Conservation (phyloP, 1,140 invertebrate genomes). For the Danaus melanippus region DNA sequence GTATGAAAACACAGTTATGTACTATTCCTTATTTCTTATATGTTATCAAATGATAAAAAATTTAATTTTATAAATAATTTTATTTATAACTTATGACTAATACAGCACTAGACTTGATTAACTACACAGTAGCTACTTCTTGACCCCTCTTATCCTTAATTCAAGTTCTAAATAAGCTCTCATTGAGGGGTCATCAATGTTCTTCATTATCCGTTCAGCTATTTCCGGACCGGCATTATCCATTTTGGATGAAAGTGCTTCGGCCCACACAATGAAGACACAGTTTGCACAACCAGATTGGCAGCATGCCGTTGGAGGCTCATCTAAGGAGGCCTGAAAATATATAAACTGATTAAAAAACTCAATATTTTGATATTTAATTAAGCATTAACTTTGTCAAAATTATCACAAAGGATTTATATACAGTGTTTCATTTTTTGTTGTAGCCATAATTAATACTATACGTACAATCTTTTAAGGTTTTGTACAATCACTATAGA, state of each 20-base stretch:
- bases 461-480: too few relatives aligned
- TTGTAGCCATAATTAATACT: too few relatives aligned
- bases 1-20: too few relatives aligned
- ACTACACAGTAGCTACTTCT: constrained; percentile 26
- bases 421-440: too few relatives aligned
- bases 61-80: constrained; percentile 2
- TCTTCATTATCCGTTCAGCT: constrained; percentile 81
- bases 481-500: too few relatives aligned
- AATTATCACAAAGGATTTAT: too few relatives aligned
- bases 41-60: constrained; percentile 4
- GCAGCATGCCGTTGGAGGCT: constrained; percentile 88
- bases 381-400: too few relatives aligned
- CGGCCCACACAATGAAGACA: constrained; percentile 94
- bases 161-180: constrained; percentile 85
- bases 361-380: too few relatives aligned
- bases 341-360: constrained; percentile 11
- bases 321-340: constrained; percentile 62
- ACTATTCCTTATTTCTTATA: constrained; percentile 1
- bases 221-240: constrained; percentile 78
- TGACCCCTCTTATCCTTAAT: constrained; percentile 70
- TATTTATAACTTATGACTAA: constrained; percentile 5
- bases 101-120: too few relatives aligned
- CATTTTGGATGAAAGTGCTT: constrained; percentile 81
- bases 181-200: constrained; percentile 86
- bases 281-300: constrained; percentile 96